phyloP scores from a whole-genome alignment of 2,888 invertebrate genomes.

The Cyclophora albipunctata region DNA sequence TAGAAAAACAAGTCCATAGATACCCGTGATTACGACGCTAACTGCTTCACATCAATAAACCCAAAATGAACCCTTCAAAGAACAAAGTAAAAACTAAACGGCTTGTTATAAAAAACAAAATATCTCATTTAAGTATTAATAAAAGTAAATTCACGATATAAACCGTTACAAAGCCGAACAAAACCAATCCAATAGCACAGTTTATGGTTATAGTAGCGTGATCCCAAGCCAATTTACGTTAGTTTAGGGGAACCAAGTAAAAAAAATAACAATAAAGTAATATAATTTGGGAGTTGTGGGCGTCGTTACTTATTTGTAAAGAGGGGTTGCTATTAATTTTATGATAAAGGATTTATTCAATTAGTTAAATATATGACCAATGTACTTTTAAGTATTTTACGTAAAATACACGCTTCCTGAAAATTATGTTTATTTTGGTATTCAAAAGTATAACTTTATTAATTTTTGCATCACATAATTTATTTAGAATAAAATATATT shows the following conservation, averaged over 20 bases:
- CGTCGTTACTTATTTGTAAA: slow-evolving; percentile 59
- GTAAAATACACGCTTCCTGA: no score
- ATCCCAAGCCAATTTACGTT: slow-evolving; percentile 71
- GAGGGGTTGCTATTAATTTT: slow-evolving; percentile 58
- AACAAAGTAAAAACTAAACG: no score
- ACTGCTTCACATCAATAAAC: no score
- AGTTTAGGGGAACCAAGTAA: slow-evolving; percentile 66
- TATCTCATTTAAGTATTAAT: slow-evolving; percentile 23
- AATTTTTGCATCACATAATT: no score
- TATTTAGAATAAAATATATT: no score
- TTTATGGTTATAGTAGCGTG: slow-evolving; percentile 70
- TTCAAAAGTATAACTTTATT: no score
- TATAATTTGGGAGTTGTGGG: slow-evolving; percentile 65
- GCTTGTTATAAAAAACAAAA: slow-evolving; percentile 1
- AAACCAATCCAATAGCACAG: slow-evolving; percentile 61
- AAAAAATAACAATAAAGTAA: slow-evolving; percentile 72
- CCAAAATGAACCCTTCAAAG: no score
- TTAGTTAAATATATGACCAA: slow-evolving; percentile 11
- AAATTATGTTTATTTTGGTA: no score
- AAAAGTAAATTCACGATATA: slow-evolving; percentile 27
- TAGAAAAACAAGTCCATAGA: no score
- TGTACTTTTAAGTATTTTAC: no score
- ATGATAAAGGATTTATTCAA: slow-evolving; percentile 55
- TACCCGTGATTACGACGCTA: no score
- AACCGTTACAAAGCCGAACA: slow-evolving; percentile 41